Conservation (phyloP, 1,140 invertebrate genomes). For the Caerostris extrusa region DNA sequence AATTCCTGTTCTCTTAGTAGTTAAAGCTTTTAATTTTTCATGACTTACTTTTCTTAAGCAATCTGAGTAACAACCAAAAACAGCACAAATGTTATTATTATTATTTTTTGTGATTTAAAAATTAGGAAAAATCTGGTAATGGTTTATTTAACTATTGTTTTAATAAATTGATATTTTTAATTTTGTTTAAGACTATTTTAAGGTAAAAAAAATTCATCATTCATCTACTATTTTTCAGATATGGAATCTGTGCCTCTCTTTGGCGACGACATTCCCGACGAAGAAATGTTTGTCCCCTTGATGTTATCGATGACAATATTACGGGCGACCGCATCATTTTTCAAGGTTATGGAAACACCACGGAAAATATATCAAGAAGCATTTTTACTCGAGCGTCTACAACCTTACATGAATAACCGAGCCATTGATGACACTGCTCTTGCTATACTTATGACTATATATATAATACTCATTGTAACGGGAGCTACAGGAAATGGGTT, state of each 20-base stretch:
- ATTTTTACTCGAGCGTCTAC: slow-evolving; percentile 69
- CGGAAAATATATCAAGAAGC: slow-evolving; percentile 63
- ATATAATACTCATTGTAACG: slow-evolving; percentile 88
- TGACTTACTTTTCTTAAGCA: too few relatives aligned
- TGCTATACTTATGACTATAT: slow-evolving; percentile 86
- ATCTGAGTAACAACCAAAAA: too few relatives aligned
- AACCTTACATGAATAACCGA: slow-evolving; percentile 83
- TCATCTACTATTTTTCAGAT: slow-evolving; percentile 14
- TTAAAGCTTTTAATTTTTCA: too few relatives aligned
- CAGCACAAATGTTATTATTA: too few relatives aligned
- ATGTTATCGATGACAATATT: slow-evolving; percentile 26
- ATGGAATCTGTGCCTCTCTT: slow-evolving; percentile 59
- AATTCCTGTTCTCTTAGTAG: too few relatives aligned
- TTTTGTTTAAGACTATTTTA: neutral
- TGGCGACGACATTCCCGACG: slow-evolving; percentile 51
- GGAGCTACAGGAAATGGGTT: slow-evolving; percentile 90
- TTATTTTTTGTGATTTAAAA: too few relatives aligned
- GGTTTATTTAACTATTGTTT: neutral
- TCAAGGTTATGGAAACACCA: slow-evolving; percentile 15
- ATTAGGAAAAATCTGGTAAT: too few relatives aligned
- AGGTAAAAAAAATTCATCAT: too few relatives aligned
- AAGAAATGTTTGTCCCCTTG: slow-evolving; percentile 43
- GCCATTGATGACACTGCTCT: slow-evolving; percentile 86
- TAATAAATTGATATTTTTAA: neutral
- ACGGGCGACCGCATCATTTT: slow-evolving; percentile 40